Percentiles rank a stretch among this genome's conserved stretches.
Evolutionary conservation across 2,113 vertebrate species (phyloP).

Genomic region (Aleadryas rufinucha): DNA sequence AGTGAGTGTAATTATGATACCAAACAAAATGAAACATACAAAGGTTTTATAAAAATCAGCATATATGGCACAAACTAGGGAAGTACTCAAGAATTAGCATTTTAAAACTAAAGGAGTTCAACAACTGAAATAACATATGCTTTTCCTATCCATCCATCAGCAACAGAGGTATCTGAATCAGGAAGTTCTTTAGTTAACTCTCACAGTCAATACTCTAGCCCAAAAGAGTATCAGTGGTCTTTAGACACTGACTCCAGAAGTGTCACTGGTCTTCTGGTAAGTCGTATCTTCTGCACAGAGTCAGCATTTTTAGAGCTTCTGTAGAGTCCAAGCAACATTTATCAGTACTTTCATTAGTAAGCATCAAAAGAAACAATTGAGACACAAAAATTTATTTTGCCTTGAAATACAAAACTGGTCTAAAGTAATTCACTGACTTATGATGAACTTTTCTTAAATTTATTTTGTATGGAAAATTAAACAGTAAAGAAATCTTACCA

Average conservation of each 20-base stretch:
- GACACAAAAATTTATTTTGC: not conserved
- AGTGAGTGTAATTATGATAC: not conserved
- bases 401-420: not conserved
- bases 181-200: not conserved
- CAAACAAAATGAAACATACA: not conserved
- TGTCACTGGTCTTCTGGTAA: not conserved
- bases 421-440: not conserved
- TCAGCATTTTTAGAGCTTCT: not conserved
- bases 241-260: not conserved
- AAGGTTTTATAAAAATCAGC: not conserved
- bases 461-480: not conserved
- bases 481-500: constrained; percentile 78
- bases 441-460: not conserved
- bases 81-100: not conserved
- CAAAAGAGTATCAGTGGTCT: not conserved
- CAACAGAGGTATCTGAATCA: not conserved
- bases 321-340: not conserved
- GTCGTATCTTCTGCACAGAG: not conserved
- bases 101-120: not conserved
- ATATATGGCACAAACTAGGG: not conserved
- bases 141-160: not conserved
- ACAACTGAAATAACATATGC: not conserved
- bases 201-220: not conserved
- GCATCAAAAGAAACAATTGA: not conserved
- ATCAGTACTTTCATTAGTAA: not conserved